Evolutionary conservation across 2,888 invertebrate species (phyloP).

Genomic region (Hydropsyche betteni): DNA sequence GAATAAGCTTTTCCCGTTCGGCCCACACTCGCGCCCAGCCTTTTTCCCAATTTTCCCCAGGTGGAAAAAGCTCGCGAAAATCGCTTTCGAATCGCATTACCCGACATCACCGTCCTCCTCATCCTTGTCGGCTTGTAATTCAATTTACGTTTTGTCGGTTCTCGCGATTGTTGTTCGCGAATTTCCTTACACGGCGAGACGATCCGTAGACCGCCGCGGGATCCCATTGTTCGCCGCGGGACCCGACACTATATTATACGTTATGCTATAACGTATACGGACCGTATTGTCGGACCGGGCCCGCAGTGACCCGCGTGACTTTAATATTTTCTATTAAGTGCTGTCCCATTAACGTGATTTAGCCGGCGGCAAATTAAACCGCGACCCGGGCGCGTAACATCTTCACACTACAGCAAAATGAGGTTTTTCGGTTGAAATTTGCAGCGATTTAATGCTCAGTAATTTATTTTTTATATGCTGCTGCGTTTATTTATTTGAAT

Average conservation of each 20-base stretch:
- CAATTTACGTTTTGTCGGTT: slow-evolving; percentile 20
- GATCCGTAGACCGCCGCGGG: not conserved
- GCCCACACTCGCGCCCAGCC: not conserved
- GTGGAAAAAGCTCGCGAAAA: not conserved
- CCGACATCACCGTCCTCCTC: no score
- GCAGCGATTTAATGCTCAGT: no score
- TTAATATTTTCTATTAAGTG: slow-evolving; percentile 43
- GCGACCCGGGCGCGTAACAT: no score
- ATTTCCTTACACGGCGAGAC: slow-evolving; percentile 25
- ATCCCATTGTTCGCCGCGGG: slow-evolving; percentile 26
- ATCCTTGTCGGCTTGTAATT: slow-evolving; percentile 4
- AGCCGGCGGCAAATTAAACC: slow-evolving; percentile 29
- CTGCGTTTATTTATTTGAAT: not conserved
- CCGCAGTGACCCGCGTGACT: slow-evolving; percentile 25
- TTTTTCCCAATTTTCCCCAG: not conserved
- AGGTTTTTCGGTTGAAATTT: no score
- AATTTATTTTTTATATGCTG: not conserved
- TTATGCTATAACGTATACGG: no score
- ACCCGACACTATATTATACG: slow-evolving; percentile 21
- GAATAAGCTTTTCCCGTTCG: not conserved
- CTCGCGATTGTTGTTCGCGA: slow-evolving; percentile 29
- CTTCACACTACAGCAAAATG: no score
- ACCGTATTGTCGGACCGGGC: not conserved
- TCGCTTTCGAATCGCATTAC: no score
- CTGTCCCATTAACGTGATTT: slow-evolving; percentile 42